These are phyloP conservation scores for Microctenopoma steveboyesi DNA, from an alignment of 2,797 vertebrate species.

Conservation along the genomic window DNA sequence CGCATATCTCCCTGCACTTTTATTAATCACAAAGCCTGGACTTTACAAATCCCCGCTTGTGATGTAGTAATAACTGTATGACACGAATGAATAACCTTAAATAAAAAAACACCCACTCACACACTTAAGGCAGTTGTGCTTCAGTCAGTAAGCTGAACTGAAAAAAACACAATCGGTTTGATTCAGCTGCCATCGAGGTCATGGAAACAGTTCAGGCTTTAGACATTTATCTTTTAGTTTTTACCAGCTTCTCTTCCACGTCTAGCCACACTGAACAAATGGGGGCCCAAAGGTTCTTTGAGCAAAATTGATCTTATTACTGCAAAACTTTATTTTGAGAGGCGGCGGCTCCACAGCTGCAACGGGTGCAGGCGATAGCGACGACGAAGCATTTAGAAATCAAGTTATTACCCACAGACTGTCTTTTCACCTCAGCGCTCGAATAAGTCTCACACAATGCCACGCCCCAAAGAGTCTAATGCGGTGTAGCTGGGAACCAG, in stretches of 20 bases:
- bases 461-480: too few relatives aligned
- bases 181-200: slow-evolving; percentile 26
- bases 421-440: neutral
- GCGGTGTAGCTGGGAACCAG: too few relatives aligned
- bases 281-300: neutral
- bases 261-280: too few relatives aligned
- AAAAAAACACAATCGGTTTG: slow-evolving; percentile 43
- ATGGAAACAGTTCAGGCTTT: slow-evolving; percentile 7
- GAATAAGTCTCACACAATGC: neutral
- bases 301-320: slow-evolving; percentile 10
- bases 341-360: neutral
- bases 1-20: too few relatives aligned
- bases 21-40: too few relatives aligned
- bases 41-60: neutral
- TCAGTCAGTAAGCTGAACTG: slow-evolving; percentile 20
- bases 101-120: slow-evolving; percentile 25
- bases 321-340: neutral
- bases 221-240: too few relatives aligned
- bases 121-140: neutral
- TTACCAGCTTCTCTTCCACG: too few relatives aligned
- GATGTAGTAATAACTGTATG: slow-evolving; percentile 39
- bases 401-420: neutral
- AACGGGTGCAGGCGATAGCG: neutral
- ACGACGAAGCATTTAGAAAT: neutral
- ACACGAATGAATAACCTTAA: slow-evolving; percentile 33